phyloP scores from a whole-genome alignment of 2,888 invertebrate species.

The Maniola hyperantus region DNA sequence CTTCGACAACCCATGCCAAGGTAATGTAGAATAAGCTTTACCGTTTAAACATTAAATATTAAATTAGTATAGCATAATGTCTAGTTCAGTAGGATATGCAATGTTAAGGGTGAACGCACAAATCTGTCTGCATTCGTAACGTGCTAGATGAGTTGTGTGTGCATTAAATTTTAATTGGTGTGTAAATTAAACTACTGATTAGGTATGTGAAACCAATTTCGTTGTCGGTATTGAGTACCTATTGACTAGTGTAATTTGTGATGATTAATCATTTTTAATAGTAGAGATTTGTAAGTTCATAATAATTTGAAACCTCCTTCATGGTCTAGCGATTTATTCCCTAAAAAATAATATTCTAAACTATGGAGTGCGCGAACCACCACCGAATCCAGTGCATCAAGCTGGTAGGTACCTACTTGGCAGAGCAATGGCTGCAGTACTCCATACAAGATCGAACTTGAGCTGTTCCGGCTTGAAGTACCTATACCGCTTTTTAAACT shows the following conservation, averaged over 20 bases:
- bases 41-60: conserved; percentile 11
- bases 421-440: too few relatives aligned
- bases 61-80: neutral
- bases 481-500: too few relatives aligned
- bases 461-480: too few relatives aligned
- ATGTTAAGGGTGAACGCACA: conserved; percentile 21
- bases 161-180: neutral
- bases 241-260: neutral
- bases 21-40: conserved; percentile 36
- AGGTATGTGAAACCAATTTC: conserved; percentile 12
- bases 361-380: too few relatives aligned
- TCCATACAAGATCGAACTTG: too few relatives aligned
- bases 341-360: too few relatives aligned
- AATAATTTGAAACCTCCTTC: too few relatives aligned
- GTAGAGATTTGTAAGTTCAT: neutral
- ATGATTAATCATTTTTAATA: conserved; percentile 10
- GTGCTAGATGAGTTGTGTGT: conserved; percentile 10
- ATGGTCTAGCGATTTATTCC: too few relatives aligned
- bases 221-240: neutral
- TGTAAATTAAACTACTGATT: conserved; percentile 16
- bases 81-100: conserved; percentile 20
- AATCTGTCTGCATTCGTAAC: conserved; percentile 15
- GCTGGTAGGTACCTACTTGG: too few relatives aligned
- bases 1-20: conserved; percentile 17
- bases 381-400: too few relatives aligned